These are phyloP conservation scores for Augochlorella aurata DNA, from an alignment of 2,888 invertebrate genomes.

Conservation along the genomic window DNA sequence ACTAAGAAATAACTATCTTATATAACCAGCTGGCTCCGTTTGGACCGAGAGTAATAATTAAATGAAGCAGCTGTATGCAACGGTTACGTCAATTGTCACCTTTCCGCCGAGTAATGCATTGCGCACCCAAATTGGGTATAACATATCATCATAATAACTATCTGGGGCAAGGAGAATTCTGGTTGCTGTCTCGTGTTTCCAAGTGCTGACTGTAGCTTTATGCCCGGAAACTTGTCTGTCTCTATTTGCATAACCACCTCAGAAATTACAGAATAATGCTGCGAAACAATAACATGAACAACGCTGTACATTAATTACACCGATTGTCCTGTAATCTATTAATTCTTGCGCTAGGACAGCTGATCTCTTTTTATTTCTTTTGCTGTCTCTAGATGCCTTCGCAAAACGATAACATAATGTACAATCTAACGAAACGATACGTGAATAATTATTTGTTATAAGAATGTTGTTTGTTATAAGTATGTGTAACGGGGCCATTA, in stretches of 20 bases:
- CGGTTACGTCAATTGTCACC: neutral
- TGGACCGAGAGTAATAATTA: neutral
- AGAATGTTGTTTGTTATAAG: too few relatives aligned
- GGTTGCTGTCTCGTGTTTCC: conserved; percentile 48
- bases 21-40: neutral
- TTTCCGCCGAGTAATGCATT: conserved; percentile 43
- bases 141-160: conserved; percentile 66
- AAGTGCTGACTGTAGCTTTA: conserved; percentile 52
- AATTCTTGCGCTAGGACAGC: neutral
- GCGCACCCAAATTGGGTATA: conserved; percentile 43
- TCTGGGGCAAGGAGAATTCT: conserved; percentile 62
- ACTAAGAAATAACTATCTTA: neutral
- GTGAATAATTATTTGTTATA: too few relatives aligned
- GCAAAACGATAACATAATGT: neutral
- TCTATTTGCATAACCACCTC: conserved; percentile 75
- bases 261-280: conserved; percentile 70
- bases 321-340: conserved; percentile 23
- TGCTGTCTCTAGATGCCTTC: neutral
- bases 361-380: neutral
- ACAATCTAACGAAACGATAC: neutral
- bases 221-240: conserved; percentile 65
- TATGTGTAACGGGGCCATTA: too few relatives aligned
- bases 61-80: neutral
- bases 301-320: conserved; percentile 41
- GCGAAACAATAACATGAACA: conserved; percentile 56